A percentile compares a stretch with the other conserved stretches of the same genome.
Conservation (phyloP, 1,140 invertebrate species). For the Anastrepha ludens region DNA sequence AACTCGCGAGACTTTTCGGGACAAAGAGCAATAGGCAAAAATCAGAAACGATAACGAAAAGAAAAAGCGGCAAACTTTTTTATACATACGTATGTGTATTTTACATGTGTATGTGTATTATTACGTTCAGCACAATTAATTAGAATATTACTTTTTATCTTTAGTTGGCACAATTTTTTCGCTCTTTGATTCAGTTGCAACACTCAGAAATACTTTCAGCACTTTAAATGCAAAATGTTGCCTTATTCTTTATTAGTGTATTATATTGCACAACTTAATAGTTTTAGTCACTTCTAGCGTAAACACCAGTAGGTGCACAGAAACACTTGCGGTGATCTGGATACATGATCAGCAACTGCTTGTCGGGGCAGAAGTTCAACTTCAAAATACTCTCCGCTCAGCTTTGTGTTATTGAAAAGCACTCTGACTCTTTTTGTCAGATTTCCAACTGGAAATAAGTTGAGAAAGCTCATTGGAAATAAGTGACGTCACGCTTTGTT, state of each 20-base stretch:
- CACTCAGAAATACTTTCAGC: background rate
- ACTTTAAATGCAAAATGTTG: background rate
- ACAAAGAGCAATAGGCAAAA: background rate
- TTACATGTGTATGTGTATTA: too few species aligned
- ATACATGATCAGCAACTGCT: constrained; percentile 57
- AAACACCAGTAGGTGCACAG: background rate
- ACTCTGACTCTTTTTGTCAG: background rate
- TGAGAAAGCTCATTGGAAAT: constrained; percentile 12
- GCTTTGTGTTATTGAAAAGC: too few species aligned
- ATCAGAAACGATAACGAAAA: background rate
- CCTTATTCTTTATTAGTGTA: background rate
- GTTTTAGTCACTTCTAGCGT: background rate
- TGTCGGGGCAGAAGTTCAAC: background rate
- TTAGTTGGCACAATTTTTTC: background rate
- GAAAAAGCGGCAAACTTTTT: background rate
- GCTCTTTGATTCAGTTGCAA: background rate
- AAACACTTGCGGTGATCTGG: background rate
- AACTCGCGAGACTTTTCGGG: background rate
- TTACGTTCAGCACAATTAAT: background rate
- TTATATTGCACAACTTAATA: background rate
- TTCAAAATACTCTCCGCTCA: background rate
- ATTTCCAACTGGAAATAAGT: constrained; percentile 2
- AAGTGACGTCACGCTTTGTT: background rate
- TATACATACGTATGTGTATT: too few species aligned
- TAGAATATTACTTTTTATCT: background rate